phyloP scores from a whole-genome alignment of 2,113 vertebrate genomes.

The Chunga burmeisteri region DNA sequence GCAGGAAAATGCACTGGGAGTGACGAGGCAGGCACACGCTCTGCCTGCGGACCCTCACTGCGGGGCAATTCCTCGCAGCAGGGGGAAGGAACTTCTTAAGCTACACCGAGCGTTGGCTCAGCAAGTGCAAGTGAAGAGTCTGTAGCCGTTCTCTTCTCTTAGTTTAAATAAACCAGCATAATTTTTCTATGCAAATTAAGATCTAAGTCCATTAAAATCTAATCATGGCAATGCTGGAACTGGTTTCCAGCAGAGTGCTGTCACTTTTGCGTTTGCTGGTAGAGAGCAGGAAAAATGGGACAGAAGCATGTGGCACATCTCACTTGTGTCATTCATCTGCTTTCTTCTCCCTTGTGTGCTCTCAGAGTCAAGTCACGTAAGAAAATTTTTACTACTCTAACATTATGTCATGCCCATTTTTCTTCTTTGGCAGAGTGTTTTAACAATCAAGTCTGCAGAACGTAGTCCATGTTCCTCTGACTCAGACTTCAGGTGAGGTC shows the following conservation, averaged over 20 bases:
- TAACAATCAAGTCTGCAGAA: neutral
- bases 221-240: neutral
- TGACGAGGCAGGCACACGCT: accelerated
- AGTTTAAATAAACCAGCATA: neutral
- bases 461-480: neutral
- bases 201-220: neutral
- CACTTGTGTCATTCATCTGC: neutral
- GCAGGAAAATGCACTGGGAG: neutral
- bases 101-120: neutral
- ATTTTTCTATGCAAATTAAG: neutral
- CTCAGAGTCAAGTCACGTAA: neutral
- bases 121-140: neutral
- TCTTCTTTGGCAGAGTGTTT: neutral
- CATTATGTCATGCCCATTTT: neutral
- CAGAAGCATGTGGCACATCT: neutral
- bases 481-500: neutral
- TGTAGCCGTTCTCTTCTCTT: neutral
- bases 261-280: neutral
- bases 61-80: accelerated
- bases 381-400: neutral
- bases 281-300: neutral
- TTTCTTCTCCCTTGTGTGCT: neutral
- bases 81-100: neutral
- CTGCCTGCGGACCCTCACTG: neutral
- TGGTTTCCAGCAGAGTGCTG: neutral